Base-by-base conservation (phyloP, 2,888 invertebrate species). In the Philereme transversata region DNA sequence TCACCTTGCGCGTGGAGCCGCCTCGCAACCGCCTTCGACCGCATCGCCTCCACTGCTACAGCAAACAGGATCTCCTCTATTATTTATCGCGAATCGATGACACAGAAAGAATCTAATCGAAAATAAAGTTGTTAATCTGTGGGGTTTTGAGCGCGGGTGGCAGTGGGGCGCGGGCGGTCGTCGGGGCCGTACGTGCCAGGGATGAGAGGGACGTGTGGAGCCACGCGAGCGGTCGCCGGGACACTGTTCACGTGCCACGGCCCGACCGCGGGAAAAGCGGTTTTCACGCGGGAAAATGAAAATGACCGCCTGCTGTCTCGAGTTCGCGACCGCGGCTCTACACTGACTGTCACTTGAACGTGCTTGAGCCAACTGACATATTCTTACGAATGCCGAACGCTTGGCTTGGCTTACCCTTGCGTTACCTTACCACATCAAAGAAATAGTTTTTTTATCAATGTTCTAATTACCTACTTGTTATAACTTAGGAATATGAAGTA, bases 11-110 rank as follows among this genome's bases (percentile, higher is more conserved):
- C 93, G 81, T 95, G 94, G 72, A 95, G 93, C 86, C 94, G 94
- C 87, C 95, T 94, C 76, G 95, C 95, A 74, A 95, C 94, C 79
- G 95, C 94, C 87, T 95, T 95, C 73, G 94, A 95, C 93, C 95
- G 94, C 95, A 95, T 95, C 89, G 93, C 81, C 79, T 79, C 83
- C 82, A 81, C 83, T 76, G 78, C 70, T 69, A 85, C 74, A 69
- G 74, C 71, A 75, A 77, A 78, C 76, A 78, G 76, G 81, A 82
- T 81, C 74, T 73, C 75, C 74, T 84, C 79, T 81, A 85, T 83
- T 73, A 84, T 79, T 83, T 76, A 82, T 70, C 65, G 65, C 71
- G 67, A 76, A 88, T 88, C 88, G 86, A 88, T 86, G 86, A 73
- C 83, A 81, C 80, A 77, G 70, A 69, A 62, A 54, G 34, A 55